Conservation (phyloP, 2,888 invertebrate genomes). For the Synergus itoensis region DNA sequence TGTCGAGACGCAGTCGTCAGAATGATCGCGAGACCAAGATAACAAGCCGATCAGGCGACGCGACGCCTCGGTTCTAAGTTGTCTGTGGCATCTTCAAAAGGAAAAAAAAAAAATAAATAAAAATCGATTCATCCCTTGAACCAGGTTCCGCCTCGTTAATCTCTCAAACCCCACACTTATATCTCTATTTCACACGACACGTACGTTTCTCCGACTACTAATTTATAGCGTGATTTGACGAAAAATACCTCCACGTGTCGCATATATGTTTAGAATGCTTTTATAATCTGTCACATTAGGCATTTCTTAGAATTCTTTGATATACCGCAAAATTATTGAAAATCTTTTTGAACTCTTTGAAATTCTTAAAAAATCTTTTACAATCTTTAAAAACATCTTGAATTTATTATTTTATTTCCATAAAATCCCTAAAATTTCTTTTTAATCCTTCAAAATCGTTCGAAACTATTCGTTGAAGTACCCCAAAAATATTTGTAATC, state of each 20-base stretch:
- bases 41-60: conserved; percentile 52
- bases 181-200: conserved; percentile 54
- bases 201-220: neutral
- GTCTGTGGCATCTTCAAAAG: conserved; percentile 44
- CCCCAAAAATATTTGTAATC: no score
- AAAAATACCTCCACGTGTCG: neutral
- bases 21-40: conserved; percentile 62
- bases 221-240: neutral
- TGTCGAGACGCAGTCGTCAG: conserved; percentile 57
- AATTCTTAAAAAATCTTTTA: no score
- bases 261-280: neutral
- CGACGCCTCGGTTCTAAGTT: conserved; percentile 47
- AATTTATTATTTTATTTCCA: no score
- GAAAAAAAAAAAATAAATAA: conserved; percentile 42
- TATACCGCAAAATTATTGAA: neutral
- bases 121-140: conserved; percentile 45
- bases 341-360: no score
- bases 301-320: neutral
- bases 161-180: conserved; percentile 46
- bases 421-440: no score
- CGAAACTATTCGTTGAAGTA: no score
- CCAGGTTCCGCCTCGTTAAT: conserved; percentile 57
- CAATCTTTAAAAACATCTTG: no score
- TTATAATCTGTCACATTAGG: neutral
- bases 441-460: no score